Base-by-base conservation (phyloP, 2,797 vertebrate species). In the Acrossocheilus fasciatus region DNA sequence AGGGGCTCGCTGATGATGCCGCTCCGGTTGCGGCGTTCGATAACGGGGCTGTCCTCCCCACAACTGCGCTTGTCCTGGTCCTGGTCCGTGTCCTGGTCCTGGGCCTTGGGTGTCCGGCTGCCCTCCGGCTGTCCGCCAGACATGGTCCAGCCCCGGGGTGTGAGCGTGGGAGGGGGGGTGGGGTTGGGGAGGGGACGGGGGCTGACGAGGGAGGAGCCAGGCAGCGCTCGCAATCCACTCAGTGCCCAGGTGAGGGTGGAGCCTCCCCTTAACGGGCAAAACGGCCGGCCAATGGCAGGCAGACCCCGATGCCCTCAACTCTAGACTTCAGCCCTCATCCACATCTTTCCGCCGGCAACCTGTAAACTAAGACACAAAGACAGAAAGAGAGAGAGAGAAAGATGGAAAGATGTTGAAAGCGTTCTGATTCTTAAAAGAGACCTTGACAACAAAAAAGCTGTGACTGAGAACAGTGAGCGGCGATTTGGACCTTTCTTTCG, bases 1-100 rank as follows among this genome's bases (percentile, higher is more conserved):
- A 99, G 97, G 86, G 98, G 98, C 94, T 97, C 98, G 3, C 97
- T 99, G 95, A 99, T 97, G 95, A 99, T 99, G 90, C 98, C 98
- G 18, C 98, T 97, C 93, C 97, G 97, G 93, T 98, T 99, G 92
- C 97, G 95, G 79, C 98, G 97, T 92, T 99, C 98, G 0, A 96
- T 92, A 76, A 97, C 90, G 0, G 96, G 96, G 15, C 96, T 92
- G 90, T 97, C 96, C 93, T 94, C 96, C 41, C 94, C 94, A 81
- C 93, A 92, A 18, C 66, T 69, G 84, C 87, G 88, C 52, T 83
- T 87, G 68, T 91, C 90, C 85, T 88, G 97, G 92, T 97, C 89
- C 88, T 86, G 85, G 68, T 90, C 89, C 68, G 84, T 87, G 62
- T 91, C 90, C 85, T 88, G 97, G 92, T 97, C 97, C 88, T 95